Percentiles rank a stretch among this genome's conserved stretches.
Conservation (phyloP, 2,888 invertebrate species). For the Chesias legatella region DNA sequence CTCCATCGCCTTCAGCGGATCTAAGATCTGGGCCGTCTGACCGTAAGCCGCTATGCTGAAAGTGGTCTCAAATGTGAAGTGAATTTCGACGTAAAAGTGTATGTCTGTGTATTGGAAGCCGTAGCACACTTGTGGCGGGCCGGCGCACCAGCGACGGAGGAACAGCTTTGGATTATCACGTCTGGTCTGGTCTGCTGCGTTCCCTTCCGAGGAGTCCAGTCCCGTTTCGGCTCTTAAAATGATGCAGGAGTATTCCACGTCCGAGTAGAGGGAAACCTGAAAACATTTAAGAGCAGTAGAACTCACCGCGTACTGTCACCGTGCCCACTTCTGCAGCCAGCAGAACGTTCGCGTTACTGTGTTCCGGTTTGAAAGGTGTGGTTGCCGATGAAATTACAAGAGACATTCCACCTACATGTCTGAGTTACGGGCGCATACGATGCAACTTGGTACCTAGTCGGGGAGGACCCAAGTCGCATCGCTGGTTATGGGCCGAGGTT, state of each 20-base stretch:
- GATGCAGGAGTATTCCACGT: constrained; percentile 46
- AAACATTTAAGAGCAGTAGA: no score
- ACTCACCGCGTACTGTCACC: no score
- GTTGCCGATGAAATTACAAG: no score
- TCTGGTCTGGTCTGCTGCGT: background rate
- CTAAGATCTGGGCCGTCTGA: constrained; percentile 22
- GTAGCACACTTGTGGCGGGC: constrained; percentile 30
- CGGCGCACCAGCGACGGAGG: constrained; percentile 40
- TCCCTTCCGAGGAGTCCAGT: background rate
- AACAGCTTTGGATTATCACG: constrained; percentile 26
- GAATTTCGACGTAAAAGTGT: constrained; percentile 40
- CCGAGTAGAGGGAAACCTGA: constrained; percentile 40
- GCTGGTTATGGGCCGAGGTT: no score
- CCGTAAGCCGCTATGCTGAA: constrained; percentile 38
- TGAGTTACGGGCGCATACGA: no score
- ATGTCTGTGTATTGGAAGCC: constrained; percentile 36
- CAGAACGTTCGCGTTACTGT: no score
- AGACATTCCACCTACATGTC: no score
- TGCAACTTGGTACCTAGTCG: no score
- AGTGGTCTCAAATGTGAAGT: constrained; percentile 20
- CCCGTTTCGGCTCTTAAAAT: constrained; percentile 29
- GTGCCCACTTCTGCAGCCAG: no score
- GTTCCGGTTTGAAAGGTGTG: no score
- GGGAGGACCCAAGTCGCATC: no score
- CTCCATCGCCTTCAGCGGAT: constrained; percentile 19